Percentiles rank a stretch among this genome's conserved stretches.
Evolutionary conservation across 2,797 vertebrate genomes (phyloP).

Genomic region (Xenentodon cancila): DNA sequence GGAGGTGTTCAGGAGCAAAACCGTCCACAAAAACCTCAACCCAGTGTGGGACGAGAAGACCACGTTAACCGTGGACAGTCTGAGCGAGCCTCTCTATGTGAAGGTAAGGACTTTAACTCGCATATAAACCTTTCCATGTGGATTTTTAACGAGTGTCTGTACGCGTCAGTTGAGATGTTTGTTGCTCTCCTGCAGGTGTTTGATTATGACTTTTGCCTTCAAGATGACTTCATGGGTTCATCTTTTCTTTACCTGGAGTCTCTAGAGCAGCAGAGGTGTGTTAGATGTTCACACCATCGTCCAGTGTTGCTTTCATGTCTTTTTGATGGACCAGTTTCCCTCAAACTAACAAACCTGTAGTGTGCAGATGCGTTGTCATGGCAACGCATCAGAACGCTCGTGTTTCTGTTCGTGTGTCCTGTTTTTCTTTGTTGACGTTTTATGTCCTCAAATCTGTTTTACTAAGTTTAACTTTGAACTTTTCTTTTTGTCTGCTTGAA

Average conservation of each 20-base stretch:
- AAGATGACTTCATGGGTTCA: conserved; percentile 97
- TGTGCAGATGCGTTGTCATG: too few species aligned
- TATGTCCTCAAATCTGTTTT: too few species aligned
- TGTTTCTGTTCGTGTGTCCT: too few species aligned
- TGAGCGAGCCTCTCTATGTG: conserved; percentile 87
- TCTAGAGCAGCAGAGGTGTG: conserved; percentile 89
- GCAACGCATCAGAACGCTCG: too few species aligned
- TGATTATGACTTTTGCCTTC: conserved; percentile 94
- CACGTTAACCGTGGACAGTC: conserved; percentile 81
- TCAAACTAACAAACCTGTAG: too few species aligned
- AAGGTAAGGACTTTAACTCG: conserved; percentile 80
- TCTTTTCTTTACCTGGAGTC: conserved; percentile 88
- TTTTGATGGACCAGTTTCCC: too few species aligned
- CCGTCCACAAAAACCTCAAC: conserved; percentile 92
- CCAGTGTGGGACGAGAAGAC: conserved; percentile 92
- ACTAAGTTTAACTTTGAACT: too few species aligned
- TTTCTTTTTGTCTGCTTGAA: too few species aligned
- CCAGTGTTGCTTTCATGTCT: neutral
- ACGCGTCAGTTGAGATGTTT: neutral
- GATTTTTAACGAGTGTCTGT: neutral
- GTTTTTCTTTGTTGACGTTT: too few species aligned
- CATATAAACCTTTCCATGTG: neutral
- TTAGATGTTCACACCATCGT: neutral
- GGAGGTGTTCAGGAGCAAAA: conserved; percentile 93
- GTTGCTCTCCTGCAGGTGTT: conserved; percentile 84